These are phyloP conservation scores for Cnemophilus loriae DNA, from an alignment of 2,113 vertebrate species.

Conservation along the genomic window DNA sequence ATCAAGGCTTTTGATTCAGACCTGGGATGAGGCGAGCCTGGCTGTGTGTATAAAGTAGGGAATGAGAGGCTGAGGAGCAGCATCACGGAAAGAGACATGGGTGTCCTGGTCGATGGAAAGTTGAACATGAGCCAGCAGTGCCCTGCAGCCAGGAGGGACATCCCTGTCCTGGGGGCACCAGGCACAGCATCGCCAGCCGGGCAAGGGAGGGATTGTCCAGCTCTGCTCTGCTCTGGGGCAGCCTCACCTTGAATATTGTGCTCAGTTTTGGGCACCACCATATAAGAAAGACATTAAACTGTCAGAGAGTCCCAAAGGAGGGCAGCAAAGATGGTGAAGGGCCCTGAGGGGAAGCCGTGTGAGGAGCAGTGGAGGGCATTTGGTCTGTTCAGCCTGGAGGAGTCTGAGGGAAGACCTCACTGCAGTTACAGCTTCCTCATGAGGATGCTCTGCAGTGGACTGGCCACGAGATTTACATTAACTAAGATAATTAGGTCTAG, in stretches of 20 bases:
- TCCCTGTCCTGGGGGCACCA: neutral
- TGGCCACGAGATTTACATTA: neutral
- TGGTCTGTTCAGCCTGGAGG: neutral
- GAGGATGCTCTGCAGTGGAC: neutral
- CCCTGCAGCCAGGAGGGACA: neutral
- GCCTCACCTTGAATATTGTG: neutral
- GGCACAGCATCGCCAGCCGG: fast-evolving
- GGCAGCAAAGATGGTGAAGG: fast-evolving
- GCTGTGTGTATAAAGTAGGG: too few relatives aligned
- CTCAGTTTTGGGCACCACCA: neutral
- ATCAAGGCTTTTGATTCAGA: neutral
- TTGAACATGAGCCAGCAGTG: fast-evolving
- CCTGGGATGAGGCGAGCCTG: fast-evolving
- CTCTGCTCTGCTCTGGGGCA: fast-evolving
- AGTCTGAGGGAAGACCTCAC: neutral
- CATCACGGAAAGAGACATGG: fast-evolving
- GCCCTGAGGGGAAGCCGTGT: fast-evolving
- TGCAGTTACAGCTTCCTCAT: neutral
- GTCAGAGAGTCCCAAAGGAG: neutral
- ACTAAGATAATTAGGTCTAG: neutral
- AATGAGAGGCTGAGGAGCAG: neutral
- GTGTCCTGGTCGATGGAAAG: fast-evolving
- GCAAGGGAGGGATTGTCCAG: fast-evolving
- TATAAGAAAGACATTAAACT: neutral
- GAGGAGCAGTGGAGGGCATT: fast-evolving